A percentile compares a stretch with the other conserved stretches of the same genome.
Evolutionary conservation across 1,140 invertebrate genomes (phyloP).

Genomic region (Lineus longissimus): DNA sequence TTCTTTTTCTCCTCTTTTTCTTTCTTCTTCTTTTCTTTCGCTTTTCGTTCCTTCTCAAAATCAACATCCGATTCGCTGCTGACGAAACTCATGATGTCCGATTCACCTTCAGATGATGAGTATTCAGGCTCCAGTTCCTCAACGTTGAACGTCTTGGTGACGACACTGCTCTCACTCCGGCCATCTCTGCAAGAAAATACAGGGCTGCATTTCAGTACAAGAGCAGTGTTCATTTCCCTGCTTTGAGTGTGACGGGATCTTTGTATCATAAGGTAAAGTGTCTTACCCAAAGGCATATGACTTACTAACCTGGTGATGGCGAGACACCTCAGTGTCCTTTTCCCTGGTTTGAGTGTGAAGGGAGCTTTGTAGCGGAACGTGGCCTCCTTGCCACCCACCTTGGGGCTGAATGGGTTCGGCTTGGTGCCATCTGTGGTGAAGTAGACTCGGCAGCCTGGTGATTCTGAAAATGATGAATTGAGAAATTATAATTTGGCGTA

Average conservation of each 20-base stretch:
- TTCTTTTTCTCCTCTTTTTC: slow-evolving; percentile 19
- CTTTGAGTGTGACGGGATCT: no score
- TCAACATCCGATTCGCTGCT: slow-evolving; percentile 29
- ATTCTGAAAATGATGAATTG: slow-evolving; percentile 34
- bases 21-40: slow-evolving; percentile 22
- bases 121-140: slow-evolving; percentile 29
- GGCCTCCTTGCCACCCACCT: slow-evolving; percentile 41
- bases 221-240: no score
- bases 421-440: slow-evolving; percentile 54
- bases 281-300: neutral
- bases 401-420: slow-evolving; percentile 48
- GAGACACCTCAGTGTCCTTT: slow-evolving; percentile 48
- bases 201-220: no score
- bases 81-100: slow-evolving; percentile 15
- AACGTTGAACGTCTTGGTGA: slow-evolving; percentile 50
- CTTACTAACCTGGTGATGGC: slow-evolving; percentile 41
- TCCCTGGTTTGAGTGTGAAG: slow-evolving; percentile 51
- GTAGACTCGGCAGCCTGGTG: slow-evolving; percentile 46
- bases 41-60: slow-evolving; percentile 28
- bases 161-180: slow-evolving; percentile 50
- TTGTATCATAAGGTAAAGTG: no score
- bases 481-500: no score
- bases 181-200: slow-evolving; percentile 39
- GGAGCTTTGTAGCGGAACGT: slow-evolving; percentile 53
- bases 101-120: slow-evolving; percentile 8